phyloP scores from a whole-genome alignment of 2,113 vertebrate genomes.

The Tragulus kanchil region DNA sequence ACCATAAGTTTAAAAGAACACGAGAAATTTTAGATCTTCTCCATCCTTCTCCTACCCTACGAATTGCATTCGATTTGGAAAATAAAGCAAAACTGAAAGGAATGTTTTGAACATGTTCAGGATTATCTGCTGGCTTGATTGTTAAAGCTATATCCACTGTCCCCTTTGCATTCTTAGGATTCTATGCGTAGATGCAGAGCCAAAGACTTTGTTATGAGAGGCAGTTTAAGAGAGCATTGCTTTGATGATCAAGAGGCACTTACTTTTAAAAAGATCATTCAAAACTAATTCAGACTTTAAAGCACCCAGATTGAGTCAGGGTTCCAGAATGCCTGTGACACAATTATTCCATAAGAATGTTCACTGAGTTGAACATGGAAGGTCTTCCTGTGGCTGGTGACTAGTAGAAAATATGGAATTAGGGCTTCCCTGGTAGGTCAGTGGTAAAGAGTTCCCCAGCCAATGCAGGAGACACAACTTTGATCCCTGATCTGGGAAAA shows the following conservation, averaged over 20 bases:
- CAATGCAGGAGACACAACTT: too few species aligned
- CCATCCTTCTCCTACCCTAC: neutral
- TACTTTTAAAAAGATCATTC: neutral
- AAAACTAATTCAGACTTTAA: neutral
- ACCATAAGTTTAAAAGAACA: neutral
- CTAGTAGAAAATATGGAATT: neutral
- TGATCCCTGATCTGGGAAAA: too few species aligned
- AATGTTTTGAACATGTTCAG: neutral
- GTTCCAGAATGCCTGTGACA: neutral
- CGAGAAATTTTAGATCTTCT: neutral
- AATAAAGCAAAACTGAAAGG: neutral
- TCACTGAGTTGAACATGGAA: neutral
- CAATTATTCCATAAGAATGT: neutral
- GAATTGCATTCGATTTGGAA: neutral
- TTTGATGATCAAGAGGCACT: neutral
- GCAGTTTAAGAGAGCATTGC: neutral
- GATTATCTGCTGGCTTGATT: neutral
- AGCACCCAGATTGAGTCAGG: neutral
- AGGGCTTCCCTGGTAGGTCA: too few species aligned
- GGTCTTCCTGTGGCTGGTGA: neutral
- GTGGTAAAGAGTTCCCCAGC: too few species aligned
- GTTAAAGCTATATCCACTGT: neutral
- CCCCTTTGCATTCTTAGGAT: neutral
- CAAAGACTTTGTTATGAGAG: neutral
- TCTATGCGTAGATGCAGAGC: neutral